Conservation (phyloP, 1,140 invertebrate species). For the Neodiprion lecontei region DNA sequence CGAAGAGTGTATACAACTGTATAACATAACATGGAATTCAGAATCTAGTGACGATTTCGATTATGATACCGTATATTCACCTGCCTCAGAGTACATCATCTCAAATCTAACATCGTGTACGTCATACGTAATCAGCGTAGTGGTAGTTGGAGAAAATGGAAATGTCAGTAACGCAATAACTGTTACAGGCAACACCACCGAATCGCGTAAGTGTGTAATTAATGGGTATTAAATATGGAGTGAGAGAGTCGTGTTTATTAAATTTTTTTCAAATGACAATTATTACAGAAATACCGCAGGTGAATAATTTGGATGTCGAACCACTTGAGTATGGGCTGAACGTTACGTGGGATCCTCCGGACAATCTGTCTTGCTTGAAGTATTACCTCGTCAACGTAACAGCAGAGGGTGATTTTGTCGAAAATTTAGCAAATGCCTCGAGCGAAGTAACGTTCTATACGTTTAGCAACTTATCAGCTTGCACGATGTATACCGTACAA, state of each 20-base stretch:
- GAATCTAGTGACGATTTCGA: neutral
- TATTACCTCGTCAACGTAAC: neutral
- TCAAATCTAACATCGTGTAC: constrained; percentile 32
- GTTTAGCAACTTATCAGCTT: neutral
- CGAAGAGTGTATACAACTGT: neutral
- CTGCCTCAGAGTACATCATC: constrained; percentile 18
- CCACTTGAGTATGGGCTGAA: neutral
- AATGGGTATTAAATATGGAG: too few relatives aligned
- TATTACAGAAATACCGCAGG: constrained; percentile 17
- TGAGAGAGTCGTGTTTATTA: neutral
- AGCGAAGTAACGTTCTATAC: too few relatives aligned
- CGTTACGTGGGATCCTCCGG: neutral
- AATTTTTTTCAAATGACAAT: neutral
- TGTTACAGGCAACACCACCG: neutral
- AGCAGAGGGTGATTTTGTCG: neutral
- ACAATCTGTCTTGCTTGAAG: neutral
- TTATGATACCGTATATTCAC: constrained; percentile 14
- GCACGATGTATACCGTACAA: neutral
- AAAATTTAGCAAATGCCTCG: too few relatives aligned
- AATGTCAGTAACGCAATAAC: neutral
- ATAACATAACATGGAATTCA: constrained; percentile 10
- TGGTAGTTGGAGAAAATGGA: neutral
- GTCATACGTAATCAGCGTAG: constrained; percentile 31
- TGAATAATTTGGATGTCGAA: neutral
- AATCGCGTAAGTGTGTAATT: too few relatives aligned